These are phyloP conservation scores for Bos javanicus DNA, from an alignment of 2,113 vertebrate genomes.

Conservation along the genomic window DNA sequence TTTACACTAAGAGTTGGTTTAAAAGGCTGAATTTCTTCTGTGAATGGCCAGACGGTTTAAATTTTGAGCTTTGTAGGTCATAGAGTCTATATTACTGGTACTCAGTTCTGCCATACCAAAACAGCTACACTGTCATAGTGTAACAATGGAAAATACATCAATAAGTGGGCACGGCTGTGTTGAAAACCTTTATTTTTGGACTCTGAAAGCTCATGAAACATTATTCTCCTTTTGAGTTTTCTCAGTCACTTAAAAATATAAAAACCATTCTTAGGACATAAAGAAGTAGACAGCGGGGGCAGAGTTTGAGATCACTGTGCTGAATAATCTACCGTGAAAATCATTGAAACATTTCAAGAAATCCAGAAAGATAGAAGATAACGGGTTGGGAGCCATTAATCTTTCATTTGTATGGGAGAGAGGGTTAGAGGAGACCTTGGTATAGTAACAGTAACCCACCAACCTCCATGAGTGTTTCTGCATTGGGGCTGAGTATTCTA, in stretches of 20 bases:
- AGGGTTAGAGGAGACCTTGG: not conserved
- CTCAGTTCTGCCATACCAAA: not conserved
- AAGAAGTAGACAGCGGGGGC: not conserved
- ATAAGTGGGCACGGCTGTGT: not conserved
- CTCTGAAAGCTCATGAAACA: not conserved
- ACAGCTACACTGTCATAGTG: not conserved
- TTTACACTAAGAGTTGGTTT: not conserved
- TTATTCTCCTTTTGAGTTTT: not conserved
- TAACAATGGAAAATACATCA: not conserved
- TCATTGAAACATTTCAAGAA: not conserved
- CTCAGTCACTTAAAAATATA: not conserved
- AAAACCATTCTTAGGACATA: not conserved
- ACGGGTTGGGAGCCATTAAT: not conserved
- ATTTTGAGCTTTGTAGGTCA: not conserved
- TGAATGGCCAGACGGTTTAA: not conserved
- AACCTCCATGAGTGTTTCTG: not conserved
- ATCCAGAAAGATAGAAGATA: not conserved
- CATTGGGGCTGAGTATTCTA: accelerated
- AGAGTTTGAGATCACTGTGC: not conserved
- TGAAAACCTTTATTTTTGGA: not conserved
- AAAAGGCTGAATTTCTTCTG: not conserved
- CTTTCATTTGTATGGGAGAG: not conserved
- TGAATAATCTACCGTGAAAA: not conserved
- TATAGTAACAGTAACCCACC: not conserved
- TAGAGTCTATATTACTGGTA: not conserved